These are phyloP conservation scores for Cheirogaleus medius DNA, from an alignment of 2,113 vertebrate species.

Conservation along the genomic window DNA sequence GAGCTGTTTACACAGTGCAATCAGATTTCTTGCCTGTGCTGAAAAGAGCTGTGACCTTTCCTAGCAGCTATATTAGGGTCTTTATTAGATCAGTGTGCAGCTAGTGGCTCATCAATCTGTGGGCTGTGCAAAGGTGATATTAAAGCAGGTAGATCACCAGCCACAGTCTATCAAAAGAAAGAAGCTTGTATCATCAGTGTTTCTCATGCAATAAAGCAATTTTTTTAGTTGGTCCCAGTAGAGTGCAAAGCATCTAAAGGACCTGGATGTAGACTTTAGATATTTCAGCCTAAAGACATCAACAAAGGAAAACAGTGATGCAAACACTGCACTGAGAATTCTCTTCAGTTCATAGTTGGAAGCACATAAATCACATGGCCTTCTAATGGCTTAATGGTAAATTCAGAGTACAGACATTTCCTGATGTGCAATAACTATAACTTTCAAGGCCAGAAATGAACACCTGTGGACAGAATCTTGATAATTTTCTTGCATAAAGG, in stretches of 20 bases:
- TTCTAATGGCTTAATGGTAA: neutral
- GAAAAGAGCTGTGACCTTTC: constrained; percentile 1
- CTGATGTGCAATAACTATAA: neutral
- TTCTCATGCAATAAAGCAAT: neutral
- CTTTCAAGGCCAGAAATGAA: neutral
- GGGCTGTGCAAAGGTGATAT: neutral
- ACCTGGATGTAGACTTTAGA: neutral
- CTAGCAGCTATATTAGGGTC: neutral
- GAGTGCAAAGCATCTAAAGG: neutral
- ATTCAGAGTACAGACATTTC: neutral
- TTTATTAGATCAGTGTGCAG: neutral
- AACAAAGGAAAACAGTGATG: neutral
- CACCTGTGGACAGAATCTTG: neutral
- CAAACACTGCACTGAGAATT: neutral
- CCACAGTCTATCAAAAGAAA: neutral
- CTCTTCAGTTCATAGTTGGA: neutral
- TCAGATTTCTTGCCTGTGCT: neutral
- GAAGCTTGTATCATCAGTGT: neutral
- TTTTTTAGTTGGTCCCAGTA: neutral
- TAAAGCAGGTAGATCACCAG: neutral
- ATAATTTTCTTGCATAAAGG: neutral
- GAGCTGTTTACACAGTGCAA: neutral
- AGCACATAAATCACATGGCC: neutral
- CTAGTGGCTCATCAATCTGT: neutral
- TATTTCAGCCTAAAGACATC: neutral